Evolutionary conservation across 2,888 invertebrate genomes (phyloP).

Genomic region (Athalia cordata): DNA sequence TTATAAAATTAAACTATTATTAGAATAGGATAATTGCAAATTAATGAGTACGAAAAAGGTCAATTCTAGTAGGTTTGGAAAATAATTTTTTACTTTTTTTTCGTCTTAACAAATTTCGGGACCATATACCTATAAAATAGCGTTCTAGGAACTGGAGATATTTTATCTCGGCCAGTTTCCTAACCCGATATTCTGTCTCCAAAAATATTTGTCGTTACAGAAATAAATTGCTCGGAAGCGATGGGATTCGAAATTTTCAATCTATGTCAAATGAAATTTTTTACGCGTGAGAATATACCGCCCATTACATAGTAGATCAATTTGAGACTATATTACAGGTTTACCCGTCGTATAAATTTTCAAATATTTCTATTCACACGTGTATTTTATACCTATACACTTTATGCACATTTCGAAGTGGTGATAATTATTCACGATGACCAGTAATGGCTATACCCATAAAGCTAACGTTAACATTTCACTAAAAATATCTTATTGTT

Average conservation of each 20-base stretch:
- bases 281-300: neutral
- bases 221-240: constrained; percentile 17
- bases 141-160: neutral
- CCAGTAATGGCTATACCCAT: constrained; percentile 23
- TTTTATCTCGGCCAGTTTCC: constrained; percentile 6
- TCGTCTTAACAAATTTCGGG: no score
- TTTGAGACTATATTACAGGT: no score
- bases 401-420: neutral
- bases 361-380: neutral
- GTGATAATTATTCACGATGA: constrained; percentile 33
- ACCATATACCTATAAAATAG: no score
- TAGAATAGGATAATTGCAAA: no score
- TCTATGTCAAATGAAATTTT: constrained; percentile 7
- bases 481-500: constrained; percentile 34
- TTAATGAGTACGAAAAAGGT: no score
- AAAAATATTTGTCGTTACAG: neutral
- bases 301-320: no score
- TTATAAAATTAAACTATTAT: no score
- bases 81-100: no score
- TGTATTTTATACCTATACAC: neutral
- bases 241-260: constrained; percentile 17
- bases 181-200: neutral
- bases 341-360: no score
- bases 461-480: constrained; percentile 24
- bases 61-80: no score